Evolutionary conservation across 2,888 invertebrate species (phyloP).

Genomic region (Panopea generosa): DNA sequence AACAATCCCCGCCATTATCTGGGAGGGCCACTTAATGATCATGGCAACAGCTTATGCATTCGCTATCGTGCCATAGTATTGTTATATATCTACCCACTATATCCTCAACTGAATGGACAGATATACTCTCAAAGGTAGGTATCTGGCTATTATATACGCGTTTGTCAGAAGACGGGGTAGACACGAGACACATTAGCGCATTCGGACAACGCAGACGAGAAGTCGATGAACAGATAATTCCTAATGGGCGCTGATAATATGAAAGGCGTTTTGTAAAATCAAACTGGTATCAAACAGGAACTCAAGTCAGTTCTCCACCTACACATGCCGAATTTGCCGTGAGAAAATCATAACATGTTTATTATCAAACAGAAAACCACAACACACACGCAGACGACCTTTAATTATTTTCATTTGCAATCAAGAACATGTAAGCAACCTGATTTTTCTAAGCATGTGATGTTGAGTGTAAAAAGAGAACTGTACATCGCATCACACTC

Average conservation of each 20-base stretch:
- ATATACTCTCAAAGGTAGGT: background rate
- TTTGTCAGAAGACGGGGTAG: background rate
- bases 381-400: constrained; percentile 13
- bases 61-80: constrained; percentile 31
- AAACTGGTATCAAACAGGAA: no score
- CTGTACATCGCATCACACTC: no score
- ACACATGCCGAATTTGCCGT: no score
- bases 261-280: no score
- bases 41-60: constrained; percentile 16
- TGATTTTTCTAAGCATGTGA: no score
- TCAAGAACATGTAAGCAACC: no score
- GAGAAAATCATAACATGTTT: no score
- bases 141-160: background rate
- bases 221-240: background rate
- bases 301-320: no score
- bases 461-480: no score
- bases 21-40: constrained; percentile 12
- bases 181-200: background rate
- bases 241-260: no score
- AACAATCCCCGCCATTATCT: constrained; percentile 34
- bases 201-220: background rate
- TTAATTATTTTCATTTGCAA: no score
- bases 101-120: background rate
- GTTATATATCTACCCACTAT: constrained; percentile 21
- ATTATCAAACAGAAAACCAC: background rate